A percentile compares a stretch with the other conserved stretches of the same genome.
These are phyloP conservation scores for Trachelus tabidus DNA, from an alignment of 2,888 invertebrate species.

Conservation along the genomic window DNA sequence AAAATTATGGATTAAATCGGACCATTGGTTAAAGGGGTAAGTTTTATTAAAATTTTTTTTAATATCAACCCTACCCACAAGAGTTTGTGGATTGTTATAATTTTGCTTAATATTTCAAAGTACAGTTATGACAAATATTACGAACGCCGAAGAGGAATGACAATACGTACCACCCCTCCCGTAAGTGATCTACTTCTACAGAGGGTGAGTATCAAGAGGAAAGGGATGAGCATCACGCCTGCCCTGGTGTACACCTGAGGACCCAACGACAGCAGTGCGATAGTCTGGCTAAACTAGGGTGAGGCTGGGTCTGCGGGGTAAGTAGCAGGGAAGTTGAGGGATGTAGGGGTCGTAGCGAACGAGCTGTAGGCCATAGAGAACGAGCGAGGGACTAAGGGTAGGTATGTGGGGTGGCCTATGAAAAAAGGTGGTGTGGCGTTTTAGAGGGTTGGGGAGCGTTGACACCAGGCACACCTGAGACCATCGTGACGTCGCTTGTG, in stretches of 20 bases:
- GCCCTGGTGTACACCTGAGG: background rate
- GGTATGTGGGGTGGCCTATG: background rate
- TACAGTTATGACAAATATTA: background rate
- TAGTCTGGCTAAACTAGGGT: background rate
- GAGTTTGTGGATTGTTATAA: background rate
- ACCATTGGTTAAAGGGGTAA: background rate
- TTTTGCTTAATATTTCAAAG: background rate
- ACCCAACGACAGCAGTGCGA: background rate
- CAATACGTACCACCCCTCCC: background rate
- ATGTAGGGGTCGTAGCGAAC: background rate
- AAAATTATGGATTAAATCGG: background rate
- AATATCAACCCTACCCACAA: background rate
- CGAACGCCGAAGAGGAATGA: background rate
- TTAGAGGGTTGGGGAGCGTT: background rate
- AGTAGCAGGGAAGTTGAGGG: background rate
- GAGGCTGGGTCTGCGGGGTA: background rate
- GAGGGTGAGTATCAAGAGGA: background rate
- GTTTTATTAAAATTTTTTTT: background rate
- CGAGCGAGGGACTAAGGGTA: background rate
- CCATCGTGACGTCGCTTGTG: background rate
- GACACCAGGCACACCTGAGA: slow-evolving; percentile 6
- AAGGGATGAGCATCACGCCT: background rate
- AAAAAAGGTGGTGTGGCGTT: background rate
- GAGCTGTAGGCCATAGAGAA: too few relatives aligned
- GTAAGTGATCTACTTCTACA: background rate